Evolutionary conservation across 2,888 invertebrate genomes (phyloP), one percentile per base, ranked within the genome.

Genomic region (Quadriops clusia): DNA sequence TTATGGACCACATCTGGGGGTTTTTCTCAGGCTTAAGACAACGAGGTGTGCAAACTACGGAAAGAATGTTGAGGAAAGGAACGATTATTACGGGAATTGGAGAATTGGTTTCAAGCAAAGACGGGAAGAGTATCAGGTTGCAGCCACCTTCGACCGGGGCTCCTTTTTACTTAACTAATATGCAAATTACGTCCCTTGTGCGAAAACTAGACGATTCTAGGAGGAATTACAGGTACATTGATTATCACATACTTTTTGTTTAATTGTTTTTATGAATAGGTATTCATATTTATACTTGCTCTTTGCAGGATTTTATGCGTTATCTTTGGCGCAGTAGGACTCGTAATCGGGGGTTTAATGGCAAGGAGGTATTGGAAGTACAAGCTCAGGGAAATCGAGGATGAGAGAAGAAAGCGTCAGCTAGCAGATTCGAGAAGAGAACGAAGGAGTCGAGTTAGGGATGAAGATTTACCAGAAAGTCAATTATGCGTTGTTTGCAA

Each of bases 401-500:
- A 76, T 41, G 63, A 61, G 32, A 60, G 58, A 43, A 49, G 74
- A 39, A 74, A 71, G 49, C 61, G 63, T 38, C 68, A 74, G 45
- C 59, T 82, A 8, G 82, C 78, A 25, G 68, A 67, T 13, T 72
- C 74, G 1, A 68, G 84, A 2, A 67, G 71, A 34, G 71, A 72
- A 48, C 65, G 84, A 18, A 61, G 84, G 21, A 71, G 76, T 32
- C 65, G 65, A 39, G 75, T 71, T 1, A 60, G 82, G 6, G 73
- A 74, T 43, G 67, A 64, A 30, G 68, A 77, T 53, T 62, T 81
- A 11, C 55, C 64, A 41, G 38, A 75, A 70, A 15, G 70, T 69
- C 55, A 81, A 77, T 59, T 77, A 6, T 91, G 90, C 51, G 82
- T 89, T 12, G 81, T 90, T n/a, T 91, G 91, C 58, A 68, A 79